Conservation (phyloP, 2,888 invertebrate species). For the Notodonta ziczac region DNA sequence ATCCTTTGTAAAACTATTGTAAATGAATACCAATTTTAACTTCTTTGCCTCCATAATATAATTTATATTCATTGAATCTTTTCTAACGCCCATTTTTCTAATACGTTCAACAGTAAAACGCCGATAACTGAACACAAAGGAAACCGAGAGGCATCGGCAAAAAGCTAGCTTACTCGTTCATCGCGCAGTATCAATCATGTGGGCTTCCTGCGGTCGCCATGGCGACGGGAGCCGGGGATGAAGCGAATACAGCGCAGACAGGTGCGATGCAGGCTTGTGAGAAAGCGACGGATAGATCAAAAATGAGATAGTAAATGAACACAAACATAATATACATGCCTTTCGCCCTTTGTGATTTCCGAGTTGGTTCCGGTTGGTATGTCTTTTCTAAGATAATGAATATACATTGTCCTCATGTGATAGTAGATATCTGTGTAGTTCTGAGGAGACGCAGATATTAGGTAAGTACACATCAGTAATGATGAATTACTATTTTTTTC, state of each 20-base stretch:
- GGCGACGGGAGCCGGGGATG: constrained; percentile 13
- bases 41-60: too few relatives aligned
- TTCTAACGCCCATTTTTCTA: neutral
- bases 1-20: too few relatives aligned
- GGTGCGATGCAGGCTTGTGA: neutral
- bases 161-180: constrained; percentile 12
- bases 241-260: neutral
- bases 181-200: constrained; percentile 31
- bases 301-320: neutral
- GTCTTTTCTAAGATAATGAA: too few relatives aligned
- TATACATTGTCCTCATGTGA: too few relatives aligned
- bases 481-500: too few relatives aligned
- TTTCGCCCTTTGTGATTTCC: neutral
- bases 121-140: neutral
- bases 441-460: too few relatives aligned
- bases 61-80: neutral
- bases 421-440: too few relatives aligned
- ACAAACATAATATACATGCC: neutral
- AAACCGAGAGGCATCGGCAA: constrained; percentile 17
- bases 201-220: constrained; percentile 32
- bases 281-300: neutral
- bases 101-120: neutral
- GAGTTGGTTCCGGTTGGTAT: too few relatives aligned
- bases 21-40: too few relatives aligned
- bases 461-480: too few relatives aligned